Evolutionary conservation across 2,797 vertebrate genomes (phyloP).

Genomic region (Streptopelia turtur): DNA sequence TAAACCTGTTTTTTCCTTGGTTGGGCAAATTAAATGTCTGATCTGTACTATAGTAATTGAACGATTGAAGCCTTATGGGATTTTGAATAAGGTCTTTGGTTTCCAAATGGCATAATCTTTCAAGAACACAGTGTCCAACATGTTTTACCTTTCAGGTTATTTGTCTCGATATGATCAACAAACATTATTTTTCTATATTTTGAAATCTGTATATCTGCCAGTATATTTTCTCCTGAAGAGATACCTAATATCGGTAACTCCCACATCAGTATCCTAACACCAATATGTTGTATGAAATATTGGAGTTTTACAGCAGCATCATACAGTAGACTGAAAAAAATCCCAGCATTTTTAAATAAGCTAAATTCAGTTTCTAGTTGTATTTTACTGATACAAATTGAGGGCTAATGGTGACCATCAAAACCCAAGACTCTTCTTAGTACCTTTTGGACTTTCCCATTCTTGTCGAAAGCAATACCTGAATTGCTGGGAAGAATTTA

Average conservation of each 20-base stretch:
- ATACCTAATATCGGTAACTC: slow-evolving; percentile 45
- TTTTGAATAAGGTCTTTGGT: neutral
- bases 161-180: slow-evolving; percentile 11
- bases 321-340: slow-evolving; percentile 20
- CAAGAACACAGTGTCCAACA: neutral
- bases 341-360: slow-evolving; percentile 26
- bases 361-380: slow-evolving; percentile 31
- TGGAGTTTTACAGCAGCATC: slow-evolving; percentile 6
- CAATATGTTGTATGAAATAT: slow-evolving; percentile 48
- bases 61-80: neutral
- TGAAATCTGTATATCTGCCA: neutral
- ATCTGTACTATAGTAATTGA: neutral
- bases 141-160: neutral
- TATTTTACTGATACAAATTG: slow-evolving; percentile 40
- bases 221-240: slow-evolving; percentile 1
- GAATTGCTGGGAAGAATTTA: neutral
- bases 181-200: slow-evolving; percentile 33
- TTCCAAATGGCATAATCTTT: neutral
- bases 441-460: slow-evolving; percentile 33
- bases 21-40: neutral
- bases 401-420: neutral
- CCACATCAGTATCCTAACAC: slow-evolving; percentile 33
- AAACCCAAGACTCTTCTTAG: slow-evolving; percentile 51
- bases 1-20: neutral
- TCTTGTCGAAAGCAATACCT: neutral